Conservation (phyloP, 2,797 vertebrate genomes). For the Micropoecilia bifurca region DNA sequence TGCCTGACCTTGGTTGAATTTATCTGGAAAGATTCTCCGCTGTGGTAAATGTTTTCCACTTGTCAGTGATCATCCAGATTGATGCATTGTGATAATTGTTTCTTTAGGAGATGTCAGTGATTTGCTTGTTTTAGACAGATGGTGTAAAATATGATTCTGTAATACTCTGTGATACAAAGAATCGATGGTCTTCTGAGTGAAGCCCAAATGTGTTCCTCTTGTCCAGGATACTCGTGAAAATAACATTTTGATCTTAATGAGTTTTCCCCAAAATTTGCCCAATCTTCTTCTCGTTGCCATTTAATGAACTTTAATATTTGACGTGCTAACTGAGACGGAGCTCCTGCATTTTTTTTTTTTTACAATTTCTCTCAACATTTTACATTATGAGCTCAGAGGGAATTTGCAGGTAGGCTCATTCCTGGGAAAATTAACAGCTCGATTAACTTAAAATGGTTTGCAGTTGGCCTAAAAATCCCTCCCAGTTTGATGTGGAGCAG, state of each 20-base stretch:
- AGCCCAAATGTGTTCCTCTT: neutral
- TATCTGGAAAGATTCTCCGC: neutral
- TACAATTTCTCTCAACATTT: neutral
- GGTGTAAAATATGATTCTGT: neutral
- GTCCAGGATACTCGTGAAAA: neutral
- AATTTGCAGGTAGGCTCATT: neutral
- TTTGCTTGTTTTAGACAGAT: neutral
- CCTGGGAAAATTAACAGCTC: neutral
- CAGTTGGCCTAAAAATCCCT: neutral
- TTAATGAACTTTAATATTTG: neutral
- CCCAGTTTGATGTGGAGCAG: neutral
- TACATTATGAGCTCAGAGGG: no score
- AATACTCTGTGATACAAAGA: neutral
- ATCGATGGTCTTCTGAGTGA: no score
- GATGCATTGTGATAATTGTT: neutral
- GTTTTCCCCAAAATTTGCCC: neutral
- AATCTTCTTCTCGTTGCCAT: neutral
- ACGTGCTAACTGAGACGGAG: neutral
- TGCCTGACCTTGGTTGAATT: neutral
- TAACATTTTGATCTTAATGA: neutral
- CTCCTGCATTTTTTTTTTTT: neutral
- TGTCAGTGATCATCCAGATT: neutral
- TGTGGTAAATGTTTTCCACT: neutral
- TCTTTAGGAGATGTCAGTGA: neutral
- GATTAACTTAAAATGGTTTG: neutral